Percentiles rank a stretch among this genome's conserved stretches.
phyloP scores from a whole-genome alignment of 2,113 vertebrate species.

The Rhea pennata region DNA sequence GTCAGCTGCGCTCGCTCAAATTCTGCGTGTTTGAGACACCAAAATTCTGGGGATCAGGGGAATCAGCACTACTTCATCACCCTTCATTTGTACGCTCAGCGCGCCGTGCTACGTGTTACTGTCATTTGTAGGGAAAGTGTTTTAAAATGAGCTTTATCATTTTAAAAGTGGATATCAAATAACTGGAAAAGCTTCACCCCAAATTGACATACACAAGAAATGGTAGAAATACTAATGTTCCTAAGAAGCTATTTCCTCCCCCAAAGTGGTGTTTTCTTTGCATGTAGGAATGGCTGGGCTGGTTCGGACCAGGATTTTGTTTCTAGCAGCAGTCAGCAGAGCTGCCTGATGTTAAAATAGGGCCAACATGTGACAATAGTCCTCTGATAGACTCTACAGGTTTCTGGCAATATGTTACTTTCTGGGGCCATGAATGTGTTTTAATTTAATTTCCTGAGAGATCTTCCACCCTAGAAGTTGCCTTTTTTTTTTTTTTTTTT shows the following conservation, averaged over 20 bases:
- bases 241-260: neutral
- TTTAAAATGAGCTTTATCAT: neutral
- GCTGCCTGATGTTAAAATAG: neutral
- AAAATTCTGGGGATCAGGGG: neutral
- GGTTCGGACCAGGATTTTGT: neutral
- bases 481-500: neutral
- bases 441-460: neutral
- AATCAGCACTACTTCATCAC: neutral
- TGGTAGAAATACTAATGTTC: neutral
- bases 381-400: neutral
- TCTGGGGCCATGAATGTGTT: neutral
- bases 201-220: neutral
- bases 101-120: neutral
- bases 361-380: neutral
- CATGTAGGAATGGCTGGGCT: neutral
- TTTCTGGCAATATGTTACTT: neutral
- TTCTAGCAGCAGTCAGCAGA: neutral
- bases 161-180: neutral
- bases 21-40: neutral
- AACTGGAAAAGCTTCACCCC: neutral
- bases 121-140: neutral
- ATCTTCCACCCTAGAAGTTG: neutral
- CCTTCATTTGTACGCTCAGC: accelerated
- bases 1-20: neutral
- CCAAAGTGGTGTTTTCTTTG: neutral